Base-by-base conservation (phyloP, 2,888 invertebrate genomes). In the Epirrita christyi region DNA sequence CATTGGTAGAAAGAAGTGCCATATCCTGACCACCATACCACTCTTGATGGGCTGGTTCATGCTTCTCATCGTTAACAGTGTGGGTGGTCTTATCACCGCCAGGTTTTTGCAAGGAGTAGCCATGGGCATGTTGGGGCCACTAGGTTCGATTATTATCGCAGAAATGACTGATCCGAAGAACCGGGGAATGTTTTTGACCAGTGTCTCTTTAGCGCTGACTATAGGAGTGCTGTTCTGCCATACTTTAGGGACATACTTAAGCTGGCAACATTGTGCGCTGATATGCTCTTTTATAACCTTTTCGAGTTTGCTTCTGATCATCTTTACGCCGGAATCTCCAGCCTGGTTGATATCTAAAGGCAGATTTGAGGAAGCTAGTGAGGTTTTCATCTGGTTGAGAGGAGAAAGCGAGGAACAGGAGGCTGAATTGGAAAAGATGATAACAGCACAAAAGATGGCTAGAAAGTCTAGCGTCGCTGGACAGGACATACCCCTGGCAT, bases 301-400 rank as follows among this genome's bases (percentile, higher is more conserved):
- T n/a, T 66, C 88, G 0, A 92, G 93, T 68, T 82, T 93, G 21
- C 54, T 94, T 0, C 75, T 94, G 6, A 89, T 94, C 4, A 82
- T 93, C 11, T 92, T 92, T 10, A 81, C 93, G 8, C 94, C 94
- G 0, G 96, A 96, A 77, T 93, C 95, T 4, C 95, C 95, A 0
- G 85, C 93, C 5, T 96, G 95, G 95, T 68, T 96, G 52, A 88
- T 94, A 13, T 86, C 93, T 0, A 94, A 93, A 72, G 93, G 93
- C 5, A 85, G 92, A 7, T 79, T 85, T 0, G 86, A 90, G 0
- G 92, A 94, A 68, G 95, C 95, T 0, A 87, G 92, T 52, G 78
- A 87, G 28, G 87, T 94, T 0, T 94, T 94, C 59, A 83, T 86
- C 49, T 94, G 92, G 87, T 85, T 94, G 32, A 84, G 95, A 58